Evolutionary conservation across 2,113 vertebrate genomes (phyloP), one percentile per base, ranked within the genome.

Genomic region (Murina feae): DNA sequence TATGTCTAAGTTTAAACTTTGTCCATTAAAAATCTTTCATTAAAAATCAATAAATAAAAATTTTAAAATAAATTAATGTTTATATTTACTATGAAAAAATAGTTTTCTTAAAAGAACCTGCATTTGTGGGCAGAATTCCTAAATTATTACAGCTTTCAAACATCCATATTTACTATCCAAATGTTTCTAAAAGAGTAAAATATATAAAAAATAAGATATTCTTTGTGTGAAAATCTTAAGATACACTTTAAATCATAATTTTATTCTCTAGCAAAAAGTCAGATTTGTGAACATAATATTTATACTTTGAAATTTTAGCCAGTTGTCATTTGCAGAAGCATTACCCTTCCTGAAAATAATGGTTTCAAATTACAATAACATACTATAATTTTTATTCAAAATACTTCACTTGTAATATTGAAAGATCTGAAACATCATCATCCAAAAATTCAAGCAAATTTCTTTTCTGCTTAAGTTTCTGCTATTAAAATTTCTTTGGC

Each of bases 61-160:
- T 20, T 91, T 93, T 47, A 5, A 74, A 79, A 16, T 90, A 72
- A 84, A 69, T 81, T 88, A 83, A 18, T 82, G 68, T 65, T 53
- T 83, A 53, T 81, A 93, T 81, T 92, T 65, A 88, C 66, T 89
- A 80, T 25, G 55, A 92, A 90, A 90, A 75, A 94, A n/a, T 32
- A 53, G 37, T 80, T 94, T 87, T 25, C 79, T 91, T 89, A 75
- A 80, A 88, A 53, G 66, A 74, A 86, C 87, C 12, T 78, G 47
- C 5, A 35, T n/a, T 84, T 10, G 58, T 42, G 23, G 28, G 37
- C 12, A 95, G 35, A 90, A 71, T 68, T 75, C 16, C 6, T 68
- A 53, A 83, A n/a, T 89, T 39, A 75, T 65, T 65, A 60, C 9
- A 95, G 76, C 72, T 81, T 86, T n/a, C 35, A n/a, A 30, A 88